Evolutionary conservation across 2,888 invertebrate genomes (phyloP).

Genomic region (Iphiclides podalirius): DNA sequence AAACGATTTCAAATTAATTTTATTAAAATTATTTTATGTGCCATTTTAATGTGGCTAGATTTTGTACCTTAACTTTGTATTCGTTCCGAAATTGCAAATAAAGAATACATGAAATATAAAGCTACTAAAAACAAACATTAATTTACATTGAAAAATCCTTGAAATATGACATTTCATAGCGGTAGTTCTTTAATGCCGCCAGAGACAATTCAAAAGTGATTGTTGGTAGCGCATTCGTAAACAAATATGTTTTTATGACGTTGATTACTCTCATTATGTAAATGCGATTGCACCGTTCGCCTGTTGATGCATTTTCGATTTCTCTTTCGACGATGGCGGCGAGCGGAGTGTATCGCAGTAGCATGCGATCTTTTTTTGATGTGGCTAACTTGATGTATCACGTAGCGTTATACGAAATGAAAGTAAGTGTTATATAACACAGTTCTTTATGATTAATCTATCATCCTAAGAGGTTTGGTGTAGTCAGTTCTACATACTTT

Average conservation of each 20-base stretch:
- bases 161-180: too few relatives aligned
- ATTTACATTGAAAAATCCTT: too few relatives aligned
- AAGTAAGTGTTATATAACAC: background rate
- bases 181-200: constrained; percentile 8
- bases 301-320: constrained; percentile 34
- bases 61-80: too few relatives aligned
- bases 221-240: constrained; percentile 20
- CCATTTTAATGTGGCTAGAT: too few relatives aligned
- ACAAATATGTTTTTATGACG: constrained; percentile 24
- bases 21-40: too few relatives aligned
- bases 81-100: too few relatives aligned
- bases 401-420: background rate
- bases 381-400: constrained; percentile 28
- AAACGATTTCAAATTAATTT: too few relatives aligned
- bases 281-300: constrained; percentile 31
- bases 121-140: too few relatives aligned
- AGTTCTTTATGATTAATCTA: background rate
- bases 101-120: too few relatives aligned
- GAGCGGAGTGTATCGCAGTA: constrained; percentile 37
- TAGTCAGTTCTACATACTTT: too few relatives aligned
- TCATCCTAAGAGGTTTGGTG: too few relatives aligned
- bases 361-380: constrained; percentile 45
- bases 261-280: constrained; percentile 30
- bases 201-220: constrained; percentile 1
- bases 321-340: constrained; percentile 52